A percentile compares a stretch with the other conserved stretches of the same genome.
phyloP scores from a whole-genome alignment of 2,888 invertebrate species.

The Tridacna crocea region DNA sequence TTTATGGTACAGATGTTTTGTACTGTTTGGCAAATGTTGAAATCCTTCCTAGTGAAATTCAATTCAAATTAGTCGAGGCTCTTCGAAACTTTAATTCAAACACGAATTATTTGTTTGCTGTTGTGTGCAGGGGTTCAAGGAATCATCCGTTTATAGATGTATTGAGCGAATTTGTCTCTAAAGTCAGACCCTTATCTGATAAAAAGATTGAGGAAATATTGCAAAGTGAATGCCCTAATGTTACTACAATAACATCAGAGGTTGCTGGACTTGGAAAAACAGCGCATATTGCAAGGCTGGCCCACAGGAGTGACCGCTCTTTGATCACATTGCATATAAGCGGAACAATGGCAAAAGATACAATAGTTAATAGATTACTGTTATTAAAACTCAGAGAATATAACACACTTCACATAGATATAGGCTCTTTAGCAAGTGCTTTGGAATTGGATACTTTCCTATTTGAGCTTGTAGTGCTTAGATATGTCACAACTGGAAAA shows the following conservation, averaged over 20 bases:
- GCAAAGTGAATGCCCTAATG: slow-evolving; percentile 39
- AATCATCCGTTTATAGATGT: slow-evolving; percentile 65
- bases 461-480: slow-evolving; percentile 67
- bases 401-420: slow-evolving; percentile 65
- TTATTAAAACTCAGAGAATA: slow-evolving; percentile 34
- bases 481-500: slow-evolving; percentile 53
- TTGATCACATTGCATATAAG: slow-evolving; percentile 64
- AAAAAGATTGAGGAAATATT: slow-evolving; percentile 34
- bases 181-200: slow-evolving; percentile 47
- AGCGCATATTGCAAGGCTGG: slow-evolving; percentile 42
- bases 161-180: slow-evolving; percentile 31
- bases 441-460: slow-evolving; percentile 64
- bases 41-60: slow-evolving; percentile 59
- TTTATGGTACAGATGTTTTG: slow-evolving; percentile 20
- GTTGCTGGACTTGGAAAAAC: slow-evolving; percentile 68
- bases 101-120: slow-evolving; percentile 42
- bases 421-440: slow-evolving; percentile 58
- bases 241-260: slow-evolving; percentile 59
- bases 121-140: slow-evolving; percentile 64
- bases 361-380: slow-evolving; percentile 48
- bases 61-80: slow-evolving; percentile 61
- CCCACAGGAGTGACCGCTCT: slow-evolving; percentile 30
- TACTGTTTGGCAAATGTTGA: slow-evolving; percentile 69
- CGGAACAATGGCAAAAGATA: slow-evolving; percentile 53
- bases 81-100: slow-evolving; percentile 35